Conservation (phyloP, 2,888 invertebrate genomes). For the Torymus texanus region DNA sequence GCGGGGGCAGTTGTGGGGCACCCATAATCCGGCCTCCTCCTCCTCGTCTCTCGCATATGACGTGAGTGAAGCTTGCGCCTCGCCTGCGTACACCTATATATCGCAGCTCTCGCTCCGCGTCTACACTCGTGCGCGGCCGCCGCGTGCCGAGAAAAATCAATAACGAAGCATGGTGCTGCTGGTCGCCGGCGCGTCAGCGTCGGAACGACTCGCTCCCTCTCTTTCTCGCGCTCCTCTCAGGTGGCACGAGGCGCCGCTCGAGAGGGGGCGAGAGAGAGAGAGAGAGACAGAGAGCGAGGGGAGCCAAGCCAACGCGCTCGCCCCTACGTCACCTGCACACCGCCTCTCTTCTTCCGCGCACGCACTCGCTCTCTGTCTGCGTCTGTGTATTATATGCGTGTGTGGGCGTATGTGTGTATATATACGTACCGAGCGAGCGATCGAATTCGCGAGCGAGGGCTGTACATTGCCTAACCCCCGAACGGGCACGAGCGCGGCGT, state of each 20-base stretch:
- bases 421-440: slow-evolving; percentile 23
- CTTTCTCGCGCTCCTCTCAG: slow-evolving; percentile 11
- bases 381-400: no score
- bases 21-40: slow-evolving; percentile 60
- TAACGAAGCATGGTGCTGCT: slow-evolving; percentile 49
- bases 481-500: no score
- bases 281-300: no score
- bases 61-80: slow-evolving; percentile 58
- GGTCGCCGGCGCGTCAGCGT: slow-evolving; percentile 26
- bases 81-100: no score
- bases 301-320: not conserved
- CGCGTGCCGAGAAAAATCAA: slow-evolving; percentile 52
- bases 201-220: not conserved
- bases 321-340: slow-evolving; percentile 20
- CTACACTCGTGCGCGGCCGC: not conserved
- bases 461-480: no score
- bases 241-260: no score
- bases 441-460: slow-evolving; percentile 37
- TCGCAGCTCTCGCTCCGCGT: not conserved
- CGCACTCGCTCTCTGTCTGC: no score
- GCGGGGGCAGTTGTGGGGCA: slow-evolving; percentile 36
- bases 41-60: slow-evolving; percentile 64
- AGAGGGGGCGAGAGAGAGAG: no score
- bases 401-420: not conserved
- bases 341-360: slow-evolving; percentile 14